Base-by-base conservation (phyloP, 1,140 invertebrate species). In the Drusus annulatus region DNA sequence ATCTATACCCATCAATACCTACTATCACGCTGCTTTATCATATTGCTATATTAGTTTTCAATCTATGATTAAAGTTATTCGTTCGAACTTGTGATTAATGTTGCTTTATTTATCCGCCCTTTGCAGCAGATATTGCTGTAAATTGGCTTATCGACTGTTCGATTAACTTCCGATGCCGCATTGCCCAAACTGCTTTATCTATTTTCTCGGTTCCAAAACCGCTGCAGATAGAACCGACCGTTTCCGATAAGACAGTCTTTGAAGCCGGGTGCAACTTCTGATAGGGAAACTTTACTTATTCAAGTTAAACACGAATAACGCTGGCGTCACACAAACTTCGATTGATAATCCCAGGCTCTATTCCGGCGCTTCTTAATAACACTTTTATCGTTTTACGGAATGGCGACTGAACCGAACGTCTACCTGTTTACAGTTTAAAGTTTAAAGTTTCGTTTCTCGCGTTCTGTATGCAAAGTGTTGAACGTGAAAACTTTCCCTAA, bases 381-480 rank as follows among this genome's bases (percentile, higher is more conserved):
- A 73, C 65, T 79, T 79, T 71, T 79, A 76, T 63, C 74, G 60
- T 28, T 63, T 21, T 23, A 36, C 23, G 31, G 36, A 76, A 74
- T 31, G 54, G 71, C 50, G 71, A 28, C 68, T n/a, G 31, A 74
- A 56, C 71, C 25, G 23, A 58, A 45, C 17, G 19, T 58, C 51
- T n/a, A 75, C 71, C 68, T 71, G 68, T 51, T 52, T n/a, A n/a
- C n/a, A n/a, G n/a, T n/a, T n/a, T n/a, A n/a, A n/a, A n/a, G n/a
- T n/a, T n/a, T 52, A 21, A 51, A 76, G 4, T 28, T 63, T 78
- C 1, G 19, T 28, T 63, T 78, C 19, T 21, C 45, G 50, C 52
- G 60, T 78, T 78, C 56, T 23, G 76, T 71, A 78, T 78, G 76
- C 76, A 78, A 69, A 78, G 62, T 68, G 50, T 69, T 56, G 63